These are phyloP conservation scores for Tortrix viridana DNA, from an alignment of 2,888 invertebrate genomes.

Conservation along the genomic window DNA sequence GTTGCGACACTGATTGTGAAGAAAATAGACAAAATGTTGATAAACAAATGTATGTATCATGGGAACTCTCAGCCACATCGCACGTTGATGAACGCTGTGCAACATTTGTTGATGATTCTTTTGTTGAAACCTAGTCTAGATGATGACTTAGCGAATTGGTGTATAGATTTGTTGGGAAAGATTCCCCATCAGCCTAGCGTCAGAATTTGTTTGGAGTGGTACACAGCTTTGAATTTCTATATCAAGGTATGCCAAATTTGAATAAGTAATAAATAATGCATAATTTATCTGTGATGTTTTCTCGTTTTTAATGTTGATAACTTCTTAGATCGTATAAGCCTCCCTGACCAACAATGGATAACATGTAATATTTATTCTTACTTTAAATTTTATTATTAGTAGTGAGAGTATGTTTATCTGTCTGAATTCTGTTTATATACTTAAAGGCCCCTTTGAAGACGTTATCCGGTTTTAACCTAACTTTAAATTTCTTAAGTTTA, in stretches of 20 bases:
- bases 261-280: not conserved
- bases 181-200: conserved; percentile 74
- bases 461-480: too few relatives aligned
- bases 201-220: conserved; percentile 71
- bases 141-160: conserved; percentile 57
- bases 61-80: conserved; percentile 70
- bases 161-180: conserved; percentile 60
- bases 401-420: too few relatives aligned
- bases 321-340: too few relatives aligned
- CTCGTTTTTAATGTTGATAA: conserved; percentile 4
- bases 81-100: conserved; percentile 62
- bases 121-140: conserved; percentile 51
- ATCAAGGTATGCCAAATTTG: conserved; percentile 56
- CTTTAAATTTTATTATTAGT: too few relatives aligned
- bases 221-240: conserved; percentile 63
- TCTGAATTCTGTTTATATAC: too few relatives aligned
- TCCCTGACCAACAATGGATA: too few relatives aligned
- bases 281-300: conserved; percentile 1
- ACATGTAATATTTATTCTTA: too few relatives aligned
- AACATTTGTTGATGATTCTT: conserved; percentile 61
- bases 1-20: conserved; percentile 57
- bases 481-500: too few relatives aligned
- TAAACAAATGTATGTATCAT: conserved; percentile 72
- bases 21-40: conserved; percentile 62
- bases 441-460: too few relatives aligned